These are phyloP conservation scores for Mylabris sibirica DNA, from an alignment of 2,888 invertebrate species.

Conservation along the genomic window DNA sequence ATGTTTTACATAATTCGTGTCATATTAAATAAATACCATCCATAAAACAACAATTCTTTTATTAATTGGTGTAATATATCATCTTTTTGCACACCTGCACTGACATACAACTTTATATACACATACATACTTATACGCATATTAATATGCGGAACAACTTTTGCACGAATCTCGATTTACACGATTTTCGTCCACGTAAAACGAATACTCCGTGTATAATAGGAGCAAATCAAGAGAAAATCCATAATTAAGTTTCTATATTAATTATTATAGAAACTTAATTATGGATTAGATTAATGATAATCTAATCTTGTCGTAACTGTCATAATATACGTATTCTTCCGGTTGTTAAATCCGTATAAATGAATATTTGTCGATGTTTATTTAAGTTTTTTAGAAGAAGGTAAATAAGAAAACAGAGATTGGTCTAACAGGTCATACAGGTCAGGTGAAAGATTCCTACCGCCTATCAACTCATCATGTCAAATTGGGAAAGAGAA, in stretches of 20 bases:
- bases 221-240: background rate
- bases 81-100: background rate
- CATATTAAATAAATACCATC: conserved; percentile 17
- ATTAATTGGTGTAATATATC: conserved; percentile 14
- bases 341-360: conserved; percentile 30
- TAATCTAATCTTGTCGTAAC: conserved; percentile 21
- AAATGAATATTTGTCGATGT: conserved; percentile 23
- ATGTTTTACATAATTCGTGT: conserved; percentile 23
- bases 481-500: background rate
- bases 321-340: conserved; percentile 27
- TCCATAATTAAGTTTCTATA: conserved; percentile 20
- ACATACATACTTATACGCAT: too few relatives aligned
- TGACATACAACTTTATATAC: conserved; percentile 2
- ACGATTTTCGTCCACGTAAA: too few relatives aligned
- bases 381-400: background rate
- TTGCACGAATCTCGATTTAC: too few relatives aligned
- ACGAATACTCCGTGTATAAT: conserved; percentile 8
- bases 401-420: background rate
- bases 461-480: conserved; percentile 26
- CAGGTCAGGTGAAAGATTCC: conserved; percentile 33
- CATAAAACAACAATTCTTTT: conserved; percentile 14
- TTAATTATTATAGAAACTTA: too few relatives aligned
- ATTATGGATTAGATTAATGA: too few relatives aligned
- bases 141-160: background rate
- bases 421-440: conserved; percentile 31